Percentiles rank a stretch among this genome's conserved stretches.
phyloP scores from a whole-genome alignment of 2,113 vertebrate species.

The Tyrannus savana region DNA sequence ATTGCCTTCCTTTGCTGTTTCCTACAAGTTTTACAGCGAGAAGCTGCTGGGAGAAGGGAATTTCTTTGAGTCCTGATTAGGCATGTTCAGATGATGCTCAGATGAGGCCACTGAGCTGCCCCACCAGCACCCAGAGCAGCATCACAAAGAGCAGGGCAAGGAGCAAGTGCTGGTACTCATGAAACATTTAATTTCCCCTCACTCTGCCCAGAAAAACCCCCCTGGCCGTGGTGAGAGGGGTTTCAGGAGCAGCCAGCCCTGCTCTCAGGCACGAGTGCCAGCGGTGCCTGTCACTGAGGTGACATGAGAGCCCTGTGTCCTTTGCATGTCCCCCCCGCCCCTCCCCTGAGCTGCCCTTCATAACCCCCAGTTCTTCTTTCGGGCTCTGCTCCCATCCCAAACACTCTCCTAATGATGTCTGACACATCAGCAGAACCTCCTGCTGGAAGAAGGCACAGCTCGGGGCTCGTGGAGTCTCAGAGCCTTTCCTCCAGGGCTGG shows the following conservation, averaged over 20 bases:
- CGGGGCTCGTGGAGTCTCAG: neutral
- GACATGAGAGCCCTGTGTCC: neutral
- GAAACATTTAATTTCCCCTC: rapidly evolving
- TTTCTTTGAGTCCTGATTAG: neutral
- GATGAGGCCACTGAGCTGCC: neutral
- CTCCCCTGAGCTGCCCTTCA: neutral
- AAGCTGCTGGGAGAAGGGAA: neutral
- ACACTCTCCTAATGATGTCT: neutral
- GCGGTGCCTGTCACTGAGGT: neutral
- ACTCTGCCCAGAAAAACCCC: neutral
- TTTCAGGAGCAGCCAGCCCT: neutral
- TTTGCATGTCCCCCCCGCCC: neutral
- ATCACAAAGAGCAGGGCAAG: neutral
- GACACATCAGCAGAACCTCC: neutral
- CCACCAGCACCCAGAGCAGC: neutral
- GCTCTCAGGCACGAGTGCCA: neutral
- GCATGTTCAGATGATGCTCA: neutral
- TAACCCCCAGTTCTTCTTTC: neutral
- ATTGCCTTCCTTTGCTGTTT: neutral
- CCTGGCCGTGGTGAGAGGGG: rapidly evolving
- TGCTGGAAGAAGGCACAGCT: neutral
- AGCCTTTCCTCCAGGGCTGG: neutral
- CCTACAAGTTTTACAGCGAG: neutral
- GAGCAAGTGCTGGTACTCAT: neutral
- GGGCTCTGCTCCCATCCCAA: neutral